Base-by-base conservation (phyloP, 2,113 vertebrate genomes). In the Nothobranchius furzeri region DNA sequence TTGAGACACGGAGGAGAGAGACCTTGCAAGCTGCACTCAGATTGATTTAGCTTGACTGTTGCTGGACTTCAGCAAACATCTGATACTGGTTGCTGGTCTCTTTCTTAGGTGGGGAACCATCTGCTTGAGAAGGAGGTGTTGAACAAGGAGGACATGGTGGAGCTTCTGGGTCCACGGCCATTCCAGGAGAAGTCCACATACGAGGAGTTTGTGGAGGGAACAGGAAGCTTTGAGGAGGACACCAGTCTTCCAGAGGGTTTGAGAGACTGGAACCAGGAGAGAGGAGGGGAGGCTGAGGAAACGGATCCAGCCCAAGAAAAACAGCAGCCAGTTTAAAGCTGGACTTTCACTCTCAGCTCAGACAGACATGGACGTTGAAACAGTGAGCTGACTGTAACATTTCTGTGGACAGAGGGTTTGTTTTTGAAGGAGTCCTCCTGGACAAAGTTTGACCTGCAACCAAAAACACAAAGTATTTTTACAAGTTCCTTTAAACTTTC, bases 261-360 rank as follows among this genome's bases (percentile, higher is more conserved):
- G 65, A 98, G 96, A 90, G 95, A 98, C 92, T 99, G 98, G 98
- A 99, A 98, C 90, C 95, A 91, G 82, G 95, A 97, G 20, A 90
- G 94, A 92, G 6, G 94, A 95, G 60, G 94, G 95, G 84, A 84
- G 84, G 4, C 55, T 20, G 93, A 94, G 75, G 78, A 90, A 1
- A 45, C 61, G 0, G 81, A 7, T 9, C 40, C 65, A 0, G 3
- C 62, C 9, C 46, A 25, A 73, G 76, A 83, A 25, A 76, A 76
- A 35, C 80, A 79, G 74, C 83, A 81, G 64, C 81, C 78, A 0
- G 7, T 50, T 35, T 87, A 84, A 56, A 46, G 7, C 60, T 24
- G n/a, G 30, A 24, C 35, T 17, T 9, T 20, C 20, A 20, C 20
- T 20, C 20, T 20, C 20, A 20, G 20, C 20, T 20, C 20, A 20